Evolutionary conservation across 2,888 invertebrate species (phyloP).

Genomic region (Epirrita christyi): DNA sequence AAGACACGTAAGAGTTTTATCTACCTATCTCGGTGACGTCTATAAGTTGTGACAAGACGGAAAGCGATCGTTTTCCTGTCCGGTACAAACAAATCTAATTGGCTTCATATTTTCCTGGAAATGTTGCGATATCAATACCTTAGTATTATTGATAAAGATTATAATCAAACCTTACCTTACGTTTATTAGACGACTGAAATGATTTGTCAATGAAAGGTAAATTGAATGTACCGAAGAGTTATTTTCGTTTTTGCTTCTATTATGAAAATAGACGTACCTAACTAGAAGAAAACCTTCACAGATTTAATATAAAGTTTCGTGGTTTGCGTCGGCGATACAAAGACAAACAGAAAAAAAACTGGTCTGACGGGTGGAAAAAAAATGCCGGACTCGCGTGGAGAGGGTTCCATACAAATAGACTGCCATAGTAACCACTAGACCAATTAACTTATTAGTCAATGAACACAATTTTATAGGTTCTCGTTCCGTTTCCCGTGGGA

Average conservation of each 20-base stretch:
- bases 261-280: not conserved
- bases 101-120: not conserved
- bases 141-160: not conserved
- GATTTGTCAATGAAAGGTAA: not conserved
- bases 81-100: slow-evolving; percentile 1
- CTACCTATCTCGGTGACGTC: not conserved
- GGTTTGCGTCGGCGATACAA: not conserved
- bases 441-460: too few relatives aligned
- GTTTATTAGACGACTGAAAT: not conserved
- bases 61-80: not conserved
- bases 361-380: not conserved
- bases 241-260: not conserved
- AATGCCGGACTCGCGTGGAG: too few relatives aligned
- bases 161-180: not conserved
- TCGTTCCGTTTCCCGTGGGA: too few relatives aligned
- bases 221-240: too few relatives aligned
- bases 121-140: too few relatives aligned
- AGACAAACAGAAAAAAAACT: not conserved
- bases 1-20: not conserved
- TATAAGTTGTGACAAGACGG: not conserved
- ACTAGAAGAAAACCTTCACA: not conserved
- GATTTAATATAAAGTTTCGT: not conserved
- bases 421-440: too few relatives aligned
- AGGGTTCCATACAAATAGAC: too few relatives aligned
- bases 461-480: too few relatives aligned